Evolutionary conservation across 2,888 invertebrate genomes (phyloP), one percentile per base, ranked within the genome.

Genomic region (Tromatobia lineatoria): DNA sequence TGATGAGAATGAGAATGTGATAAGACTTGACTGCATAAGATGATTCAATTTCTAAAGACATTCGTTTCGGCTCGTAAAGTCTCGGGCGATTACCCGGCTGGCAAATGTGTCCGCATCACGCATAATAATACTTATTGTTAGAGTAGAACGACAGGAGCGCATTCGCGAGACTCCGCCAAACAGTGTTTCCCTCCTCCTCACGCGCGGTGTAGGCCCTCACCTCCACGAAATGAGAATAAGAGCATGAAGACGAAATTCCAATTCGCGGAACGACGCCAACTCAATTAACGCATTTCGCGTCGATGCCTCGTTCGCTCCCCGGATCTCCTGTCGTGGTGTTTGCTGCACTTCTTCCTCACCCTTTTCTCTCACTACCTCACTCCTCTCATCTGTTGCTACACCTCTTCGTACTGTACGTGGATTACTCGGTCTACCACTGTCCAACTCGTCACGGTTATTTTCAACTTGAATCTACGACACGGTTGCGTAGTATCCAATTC

Each of bases 261-360:
- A 77, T 78, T 83, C 80, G 67, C 74, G 67, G 64, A 71, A 47
- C 82, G 71, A 52, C 79, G 85, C 84, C 86, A 88, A 84, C 79
- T 87, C 82, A 85, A 87, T 87, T 85, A 88, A 87, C 85, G 80
- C 76, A 85, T 87, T 85, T 81, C 73, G 74, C 80, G 83, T 80
- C 85, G 80, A 83, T 83, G 79, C 66, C 67, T 57, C 80, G 78
- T 83, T 71, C 38, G 25, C 45, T 64, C 34, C 15, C 45, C 38
- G 13, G 13, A 45, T 29, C 73, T 29, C 25, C 42, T n/a, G 54
- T 29, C 29, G 38, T 47, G 18, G 8, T 52, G 59, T n/a, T 38
- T 47, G 47, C 61, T 29, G 59, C 45, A 59, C 59, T 45, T 59
- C 73, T 73, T 59, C 59, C 61, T 47, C 50, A 47, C 25, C 34